These are phyloP conservation scores for Listrodromus nycthemerus DNA, from an alignment of 2,888 invertebrate species.

Conservation along the genomic window DNA sequence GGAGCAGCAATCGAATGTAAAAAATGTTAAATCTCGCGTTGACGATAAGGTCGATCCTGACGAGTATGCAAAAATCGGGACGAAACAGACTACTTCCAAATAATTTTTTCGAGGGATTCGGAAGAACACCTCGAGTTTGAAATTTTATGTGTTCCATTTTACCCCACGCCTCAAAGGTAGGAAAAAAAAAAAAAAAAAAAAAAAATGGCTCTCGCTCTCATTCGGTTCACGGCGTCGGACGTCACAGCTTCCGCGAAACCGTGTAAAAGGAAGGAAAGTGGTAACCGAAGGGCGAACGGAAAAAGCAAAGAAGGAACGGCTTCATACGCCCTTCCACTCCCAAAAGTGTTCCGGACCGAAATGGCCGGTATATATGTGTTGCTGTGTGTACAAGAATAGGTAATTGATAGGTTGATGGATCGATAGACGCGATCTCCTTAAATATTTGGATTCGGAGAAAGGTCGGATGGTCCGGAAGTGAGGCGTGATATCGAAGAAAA, in stretches of 20 bases:
- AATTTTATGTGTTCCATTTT: slow-evolving; percentile 4
- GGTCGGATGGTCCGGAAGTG: slow-evolving; percentile 60
- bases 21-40: too few relatives aligned
- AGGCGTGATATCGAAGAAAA: slow-evolving; percentile 33
- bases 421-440: slow-evolving; percentile 61
- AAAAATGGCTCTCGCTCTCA: not conserved
- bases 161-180: too few relatives aligned
- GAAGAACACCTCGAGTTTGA: too few relatives aligned
- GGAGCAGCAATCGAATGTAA: too few relatives aligned
- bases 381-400: slow-evolving; percentile 5
- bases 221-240: not conserved
- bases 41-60: too few relatives aligned
- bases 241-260: slow-evolving; percentile 15
- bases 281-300: not conserved
- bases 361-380: not conserved
- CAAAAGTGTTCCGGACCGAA: slow-evolving; percentile 26
- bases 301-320: not conserved
- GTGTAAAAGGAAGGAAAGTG: slow-evolving; percentile 19
- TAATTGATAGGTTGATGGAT: slow-evolving; percentile 68
- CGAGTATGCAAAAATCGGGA: too few relatives aligned
- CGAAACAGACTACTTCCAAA: too few relatives aligned
- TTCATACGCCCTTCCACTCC: slow-evolving; percentile 18
- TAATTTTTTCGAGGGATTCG: too few relatives aligned
- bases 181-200: not conserved
- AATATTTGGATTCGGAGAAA: slow-evolving; percentile 64